Evolutionary conservation across 2,113 vertebrate species (phyloP).

Genomic region (Crotophaga sulcirostris): DNA sequence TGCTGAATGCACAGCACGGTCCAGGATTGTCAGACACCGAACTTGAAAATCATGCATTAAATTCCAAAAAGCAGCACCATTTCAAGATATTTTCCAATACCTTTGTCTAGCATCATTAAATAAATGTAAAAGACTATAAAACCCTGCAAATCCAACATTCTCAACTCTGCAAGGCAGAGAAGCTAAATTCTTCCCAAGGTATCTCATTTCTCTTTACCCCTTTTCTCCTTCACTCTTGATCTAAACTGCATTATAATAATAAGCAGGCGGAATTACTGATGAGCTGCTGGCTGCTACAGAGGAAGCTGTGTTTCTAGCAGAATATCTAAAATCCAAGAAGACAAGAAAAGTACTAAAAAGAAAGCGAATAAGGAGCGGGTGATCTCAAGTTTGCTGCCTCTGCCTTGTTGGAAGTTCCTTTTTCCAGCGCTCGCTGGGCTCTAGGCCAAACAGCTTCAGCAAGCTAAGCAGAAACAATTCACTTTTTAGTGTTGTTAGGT

Average conservation of each 20-base stretch:
- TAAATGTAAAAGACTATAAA: not conserved
- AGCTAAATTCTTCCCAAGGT: not conserved
- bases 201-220: not conserved
- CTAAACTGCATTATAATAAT: constrained; percentile 1
- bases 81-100: not conserved
- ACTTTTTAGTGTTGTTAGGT: not conserved
- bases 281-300: constrained; percentile 22
- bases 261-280: constrained; percentile 22
- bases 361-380: not conserved
- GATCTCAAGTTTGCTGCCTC: not conserved
- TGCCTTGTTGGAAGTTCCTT: not conserved
- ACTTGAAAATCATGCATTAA: not conserved
- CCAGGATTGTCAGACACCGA: not conserved
- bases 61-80: not conserved
- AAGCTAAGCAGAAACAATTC: not conserved
- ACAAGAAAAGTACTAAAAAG: not conserved
- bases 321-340: not conserved
- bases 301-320: not conserved
- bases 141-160: not conserved
- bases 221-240: constrained; percentile 11
- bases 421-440: not conserved
- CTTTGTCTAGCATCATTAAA: not conserved
- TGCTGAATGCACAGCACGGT: accelerated
- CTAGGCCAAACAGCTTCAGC: not conserved
- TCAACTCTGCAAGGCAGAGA: not conserved